A percentile compares a stretch with the other conserved stretches of the same genome.
Evolutionary conservation across 2,888 invertebrate species (phyloP).

Genomic region (Scaptomyza tumidula): DNA sequence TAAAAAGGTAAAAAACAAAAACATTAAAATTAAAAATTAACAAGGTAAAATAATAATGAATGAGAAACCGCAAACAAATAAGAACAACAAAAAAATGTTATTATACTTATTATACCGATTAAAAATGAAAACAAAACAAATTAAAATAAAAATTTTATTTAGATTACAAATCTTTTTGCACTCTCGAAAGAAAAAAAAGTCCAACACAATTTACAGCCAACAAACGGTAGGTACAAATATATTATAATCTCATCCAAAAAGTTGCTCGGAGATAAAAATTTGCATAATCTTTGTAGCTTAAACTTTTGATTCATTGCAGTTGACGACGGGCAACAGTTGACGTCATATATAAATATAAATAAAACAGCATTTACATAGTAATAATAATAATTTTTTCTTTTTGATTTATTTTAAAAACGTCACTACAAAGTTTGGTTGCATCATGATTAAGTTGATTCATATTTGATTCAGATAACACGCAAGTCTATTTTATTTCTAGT

Average conservation of each 20-base stretch:
- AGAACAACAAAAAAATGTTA: constrained; percentile 81
- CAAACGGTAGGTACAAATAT: constrained; percentile 23
- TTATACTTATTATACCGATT: constrained; percentile 83
- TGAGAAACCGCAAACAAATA: constrained; percentile 70
- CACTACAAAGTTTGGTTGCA: constrained; percentile 78
- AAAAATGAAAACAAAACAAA: constrained; percentile 82
- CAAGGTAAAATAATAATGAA: constrained; percentile 75
- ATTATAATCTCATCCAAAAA: too few species aligned
- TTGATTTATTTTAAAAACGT: constrained; percentile 82
- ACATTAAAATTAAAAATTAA: constrained; percentile 76
- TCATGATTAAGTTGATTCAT: constrained; percentile 69
- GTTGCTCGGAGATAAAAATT: too few species aligned
- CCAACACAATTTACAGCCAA: constrained; percentile 16
- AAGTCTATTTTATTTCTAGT: constrained; percentile 53
- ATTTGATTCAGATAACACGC: constrained; percentile 73
- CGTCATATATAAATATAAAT: constrained; percentile 17
- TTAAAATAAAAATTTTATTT: constrained; percentile 83
- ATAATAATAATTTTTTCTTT: constrained; percentile 48
- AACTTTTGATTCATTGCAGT: too few species aligned
- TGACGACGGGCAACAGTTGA: background rate
- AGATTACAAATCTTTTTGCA: constrained; percentile 75
- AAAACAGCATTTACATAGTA: constrained; percentile 47
- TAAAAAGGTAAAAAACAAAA: constrained; percentile 52
- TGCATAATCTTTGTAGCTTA: too few species aligned
- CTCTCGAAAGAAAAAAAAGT: constrained; percentile 36